Conservation (phyloP, 2,113 vertebrate genomes). For the Prunella fulvescens region DNA sequence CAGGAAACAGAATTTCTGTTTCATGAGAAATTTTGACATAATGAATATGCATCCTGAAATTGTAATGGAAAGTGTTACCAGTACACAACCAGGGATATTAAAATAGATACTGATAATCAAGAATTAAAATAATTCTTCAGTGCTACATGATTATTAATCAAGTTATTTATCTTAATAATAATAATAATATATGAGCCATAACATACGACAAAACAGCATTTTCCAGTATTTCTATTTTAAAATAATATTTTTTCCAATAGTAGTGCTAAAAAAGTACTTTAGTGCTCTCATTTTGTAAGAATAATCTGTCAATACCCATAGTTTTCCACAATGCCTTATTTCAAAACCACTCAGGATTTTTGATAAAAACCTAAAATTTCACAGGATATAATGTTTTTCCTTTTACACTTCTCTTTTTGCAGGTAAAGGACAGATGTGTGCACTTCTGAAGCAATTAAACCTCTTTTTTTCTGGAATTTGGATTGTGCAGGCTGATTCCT, state of each 20-base stretch:
- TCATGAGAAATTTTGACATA: neutral
- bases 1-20: slow-evolving; percentile 15
- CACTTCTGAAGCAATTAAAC: neutral
- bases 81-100: neutral
- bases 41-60: neutral
- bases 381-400: neutral
- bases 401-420: neutral
- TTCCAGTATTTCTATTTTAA: neutral
- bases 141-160: neutral
- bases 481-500: neutral
- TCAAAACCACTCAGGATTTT: neutral
- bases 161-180: neutral
- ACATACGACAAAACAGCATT: neutral
- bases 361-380: neutral
- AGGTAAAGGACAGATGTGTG: neutral
- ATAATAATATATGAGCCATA: neutral
- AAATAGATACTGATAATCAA: neutral
- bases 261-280: neutral
- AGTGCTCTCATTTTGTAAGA: neutral
- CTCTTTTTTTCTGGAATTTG: neutral
- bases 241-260: neutral
- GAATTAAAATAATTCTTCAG: neutral
- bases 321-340: neutral
- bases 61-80: neutral
- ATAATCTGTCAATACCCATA: neutral